Percentiles rank a stretch among this genome's conserved stretches.
These are phyloP conservation scores for Sander lucioperca DNA, from an alignment of 2,113 vertebrate species.

Conservation along the genomic window DNA sequence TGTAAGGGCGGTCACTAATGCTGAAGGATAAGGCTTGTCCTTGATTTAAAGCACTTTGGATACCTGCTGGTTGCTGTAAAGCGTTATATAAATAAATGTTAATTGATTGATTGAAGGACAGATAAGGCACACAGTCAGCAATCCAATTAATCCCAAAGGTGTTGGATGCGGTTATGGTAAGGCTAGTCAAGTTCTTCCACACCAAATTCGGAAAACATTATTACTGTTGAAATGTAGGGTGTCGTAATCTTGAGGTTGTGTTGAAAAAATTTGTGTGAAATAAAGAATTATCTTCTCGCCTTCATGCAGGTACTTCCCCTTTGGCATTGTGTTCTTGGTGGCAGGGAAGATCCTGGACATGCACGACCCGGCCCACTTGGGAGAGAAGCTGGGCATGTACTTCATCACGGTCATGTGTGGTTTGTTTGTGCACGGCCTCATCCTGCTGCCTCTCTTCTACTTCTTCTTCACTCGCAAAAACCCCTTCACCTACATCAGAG, in stretches of 20 bases:
- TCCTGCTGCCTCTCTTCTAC: slow-evolving; percentile 88
- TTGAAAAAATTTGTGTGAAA: not conserved
- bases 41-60: no score
- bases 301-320: slow-evolving; percentile 90
- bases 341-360: slow-evolving; percentile 93
- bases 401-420: slow-evolving; percentile 88
- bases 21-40: not conserved
- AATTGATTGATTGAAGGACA: no score
- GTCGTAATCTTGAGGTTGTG: not conserved
- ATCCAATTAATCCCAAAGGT: slow-evolving; percentile 28
- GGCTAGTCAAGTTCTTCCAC: not conserved
- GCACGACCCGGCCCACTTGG: slow-evolving; percentile 86
- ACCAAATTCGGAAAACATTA: not conserved
- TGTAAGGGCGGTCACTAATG: slow-evolving; percentile 7
- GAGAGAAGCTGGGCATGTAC: slow-evolving; percentile 90
- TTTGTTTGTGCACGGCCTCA: slow-evolving; percentile 86
- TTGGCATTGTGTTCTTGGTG: slow-evolving; percentile 91
- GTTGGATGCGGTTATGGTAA: slow-evolving; percentile 16
- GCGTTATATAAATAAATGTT: no score
- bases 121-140: not conserved
- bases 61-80: no score
- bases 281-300: not conserved
- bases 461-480: slow-evolving; percentile 88
- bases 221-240: not conserved
- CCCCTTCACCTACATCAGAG: slow-evolving; percentile 88